Base-by-base conservation (phyloP, 2,113 vertebrate genomes). In the Onychorhynchus coronatus region DNA sequence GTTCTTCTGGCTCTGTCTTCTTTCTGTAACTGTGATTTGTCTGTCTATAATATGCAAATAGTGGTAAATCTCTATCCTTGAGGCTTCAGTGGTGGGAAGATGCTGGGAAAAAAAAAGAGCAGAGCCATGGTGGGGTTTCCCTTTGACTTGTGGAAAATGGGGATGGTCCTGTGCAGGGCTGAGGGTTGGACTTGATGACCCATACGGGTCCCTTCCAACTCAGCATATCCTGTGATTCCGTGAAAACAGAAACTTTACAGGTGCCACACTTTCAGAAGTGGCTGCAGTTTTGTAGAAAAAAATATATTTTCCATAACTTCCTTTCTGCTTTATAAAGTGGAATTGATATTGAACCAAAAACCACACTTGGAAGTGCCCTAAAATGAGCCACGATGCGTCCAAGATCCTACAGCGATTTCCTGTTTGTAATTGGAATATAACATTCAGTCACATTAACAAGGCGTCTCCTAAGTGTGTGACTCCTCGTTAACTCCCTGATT, bases 251-350 rank as follows among this genome's bases (percentile, higher is more conserved):
- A 59, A n/a, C 16, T 22, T 16, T 11, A 61, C 20, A 62, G 14
- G 22, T 79, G 63, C 42, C 39, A 65, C 5, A 24, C 8, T 23
- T 52, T 20, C 56, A 27, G 5, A 37, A 59, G 27, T 47, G 27
- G 7, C 15, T 44, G 25, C 19, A 42, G 16, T 44, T 63, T 37
- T 33, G 28, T 12, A 31, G 23, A 30, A 63, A 68, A 17, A 30
- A 0, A 1, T 0, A 3, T 11, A n/a, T 81, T 89, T 35, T 67
- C 18, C 23, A 2, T 44, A 4, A 31, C 23, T 73, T 76, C 25
- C 59, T 66, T 83, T 55, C 46, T 35, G 37, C 28, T 83, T 85
- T 15, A 49, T 58, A 50, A 83, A 67, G n/a, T 2, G 28, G 9
- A 27, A 16, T 41, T 44, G n/a, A 18, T 66, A 3, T 1, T 27